Conservation (phyloP, 2,888 invertebrate genomes). For the Lacanobia wlatinum region DNA sequence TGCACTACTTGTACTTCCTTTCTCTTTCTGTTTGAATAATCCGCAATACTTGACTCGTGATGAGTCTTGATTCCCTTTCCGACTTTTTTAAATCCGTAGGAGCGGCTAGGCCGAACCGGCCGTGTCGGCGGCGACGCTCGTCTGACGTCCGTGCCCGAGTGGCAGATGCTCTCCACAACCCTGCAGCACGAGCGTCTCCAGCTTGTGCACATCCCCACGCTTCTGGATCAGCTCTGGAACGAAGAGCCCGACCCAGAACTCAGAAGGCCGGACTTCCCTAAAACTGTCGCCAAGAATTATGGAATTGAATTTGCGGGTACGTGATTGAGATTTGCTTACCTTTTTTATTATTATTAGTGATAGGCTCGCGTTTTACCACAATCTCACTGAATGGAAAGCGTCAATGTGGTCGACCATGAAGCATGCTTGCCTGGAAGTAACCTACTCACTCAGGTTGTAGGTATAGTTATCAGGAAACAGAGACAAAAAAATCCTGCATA, state of each 20-base stretch:
- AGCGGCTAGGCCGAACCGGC: constrained; percentile 82
- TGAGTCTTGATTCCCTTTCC: background rate
- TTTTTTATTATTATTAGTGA: too few relatives aligned
- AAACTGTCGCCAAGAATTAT: constrained; percentile 92
- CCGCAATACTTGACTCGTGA: background rate
- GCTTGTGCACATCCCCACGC: constrained; percentile 92
- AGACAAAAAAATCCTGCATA: too few relatives aligned
- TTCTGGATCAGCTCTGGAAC: constrained; percentile 95
- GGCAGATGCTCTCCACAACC: constrained; percentile 91
- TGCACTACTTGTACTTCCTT: background rate
- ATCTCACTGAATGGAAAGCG: too few relatives aligned
- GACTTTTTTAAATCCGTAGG: constrained; percentile 65
- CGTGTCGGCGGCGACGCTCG: constrained; percentile 94
- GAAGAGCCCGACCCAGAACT: constrained; percentile 81
- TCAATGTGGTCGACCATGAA: too few relatives aligned
- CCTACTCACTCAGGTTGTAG: too few relatives aligned
- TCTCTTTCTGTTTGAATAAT: background rate
- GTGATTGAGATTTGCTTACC: constrained; percentile 14
- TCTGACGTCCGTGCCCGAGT: constrained; percentile 92
- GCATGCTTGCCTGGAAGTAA: too few relatives aligned
- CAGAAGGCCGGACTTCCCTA: constrained; percentile 90
- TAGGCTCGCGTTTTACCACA: too few relatives aligned
- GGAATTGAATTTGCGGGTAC: constrained; percentile 91
- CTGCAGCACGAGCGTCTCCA: constrained; percentile 89
- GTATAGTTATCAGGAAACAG: too few relatives aligned